These are phyloP conservation scores for Chlorodrepanis virens DNA, from an alignment of 2,113 vertebrate genomes.

Conservation along the genomic window DNA sequence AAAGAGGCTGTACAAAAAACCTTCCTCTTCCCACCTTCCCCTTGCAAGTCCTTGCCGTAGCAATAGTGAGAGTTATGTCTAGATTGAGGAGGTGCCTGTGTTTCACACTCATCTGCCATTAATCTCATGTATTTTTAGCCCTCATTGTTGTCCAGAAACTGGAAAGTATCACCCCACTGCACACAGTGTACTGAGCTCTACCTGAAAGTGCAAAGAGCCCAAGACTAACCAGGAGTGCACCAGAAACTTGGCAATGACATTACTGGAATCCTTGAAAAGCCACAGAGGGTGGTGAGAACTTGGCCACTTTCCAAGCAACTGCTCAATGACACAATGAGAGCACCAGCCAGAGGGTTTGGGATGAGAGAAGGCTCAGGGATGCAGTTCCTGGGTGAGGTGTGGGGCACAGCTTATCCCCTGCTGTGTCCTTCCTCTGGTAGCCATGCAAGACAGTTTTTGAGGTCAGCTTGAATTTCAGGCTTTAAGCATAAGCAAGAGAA, in stretches of 20 bases:
- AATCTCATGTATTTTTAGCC: accelerated
- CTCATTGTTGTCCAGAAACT: background rate
- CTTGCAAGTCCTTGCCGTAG: background rate
- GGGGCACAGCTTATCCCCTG: background rate
- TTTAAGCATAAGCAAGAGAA: background rate
- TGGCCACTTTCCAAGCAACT: background rate
- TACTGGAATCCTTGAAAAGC: background rate
- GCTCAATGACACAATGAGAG: background rate
- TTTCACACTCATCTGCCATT: background rate
- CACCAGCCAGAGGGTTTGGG: background rate
- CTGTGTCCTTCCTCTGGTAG: background rate
- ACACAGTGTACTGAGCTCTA: background rate
- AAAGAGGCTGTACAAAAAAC: background rate
- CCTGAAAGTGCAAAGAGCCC: background rate
- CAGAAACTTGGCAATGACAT: background rate
- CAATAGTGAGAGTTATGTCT: background rate
- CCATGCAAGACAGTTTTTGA: background rate
- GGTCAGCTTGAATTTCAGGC: background rate
- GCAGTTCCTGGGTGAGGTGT: background rate
- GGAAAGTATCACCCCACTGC: background rate
- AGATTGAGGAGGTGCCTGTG: background rate
- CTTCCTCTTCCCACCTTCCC: background rate
- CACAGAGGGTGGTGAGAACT: background rate
- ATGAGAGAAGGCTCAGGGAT: background rate
- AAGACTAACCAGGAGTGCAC: background rate